These are phyloP conservation scores for Enteromius viviparus DNA, from an alignment of 2,797 vertebrate genomes.

Conservation along the genomic window DNA sequence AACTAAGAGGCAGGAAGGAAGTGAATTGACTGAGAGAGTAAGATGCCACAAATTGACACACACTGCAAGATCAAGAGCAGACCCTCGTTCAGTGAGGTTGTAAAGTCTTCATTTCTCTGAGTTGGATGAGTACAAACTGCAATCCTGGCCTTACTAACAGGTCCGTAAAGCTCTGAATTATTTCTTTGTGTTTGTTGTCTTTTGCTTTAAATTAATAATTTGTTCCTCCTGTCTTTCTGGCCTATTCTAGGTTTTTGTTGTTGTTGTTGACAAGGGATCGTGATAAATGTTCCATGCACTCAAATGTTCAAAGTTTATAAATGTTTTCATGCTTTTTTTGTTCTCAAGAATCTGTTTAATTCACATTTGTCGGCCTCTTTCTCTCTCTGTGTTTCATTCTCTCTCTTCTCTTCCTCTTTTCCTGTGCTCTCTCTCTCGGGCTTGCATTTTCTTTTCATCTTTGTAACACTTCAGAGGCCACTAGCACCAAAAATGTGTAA, in stretches of 20 bases:
- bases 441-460: conserved; percentile 1
- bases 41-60: conserved; percentile 46
- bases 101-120: conserved; percentile 18
- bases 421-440: not conserved
- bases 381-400: not conserved
- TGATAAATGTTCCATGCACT: not conserved
- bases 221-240: not conserved
- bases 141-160: conserved; percentile 49
- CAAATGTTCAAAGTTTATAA: not conserved
- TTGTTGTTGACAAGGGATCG: not conserved
- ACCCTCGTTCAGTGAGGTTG: not conserved
- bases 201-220: not conserved
- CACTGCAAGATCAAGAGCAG: conserved; percentile 36
- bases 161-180: conserved; percentile 44
- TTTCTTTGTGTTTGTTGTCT: conserved; percentile 30
- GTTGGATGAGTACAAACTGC: conserved; percentile 36
- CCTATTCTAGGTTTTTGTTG: not conserved
- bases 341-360: not conserved
- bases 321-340: not conserved
- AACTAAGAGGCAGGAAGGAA: conserved; percentile 63
- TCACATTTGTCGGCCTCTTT: not conserved
- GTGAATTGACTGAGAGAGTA: conserved; percentile 48
- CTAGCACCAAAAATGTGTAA: conserved; percentile 41
- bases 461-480: conserved; percentile 23
- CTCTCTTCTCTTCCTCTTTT: conserved; percentile 1